Percentiles rank a stretch among this genome's conserved stretches.
Evolutionary conservation across 2,888 invertebrate species (phyloP).

Genomic region (Cerastis rubricosa): DNA sequence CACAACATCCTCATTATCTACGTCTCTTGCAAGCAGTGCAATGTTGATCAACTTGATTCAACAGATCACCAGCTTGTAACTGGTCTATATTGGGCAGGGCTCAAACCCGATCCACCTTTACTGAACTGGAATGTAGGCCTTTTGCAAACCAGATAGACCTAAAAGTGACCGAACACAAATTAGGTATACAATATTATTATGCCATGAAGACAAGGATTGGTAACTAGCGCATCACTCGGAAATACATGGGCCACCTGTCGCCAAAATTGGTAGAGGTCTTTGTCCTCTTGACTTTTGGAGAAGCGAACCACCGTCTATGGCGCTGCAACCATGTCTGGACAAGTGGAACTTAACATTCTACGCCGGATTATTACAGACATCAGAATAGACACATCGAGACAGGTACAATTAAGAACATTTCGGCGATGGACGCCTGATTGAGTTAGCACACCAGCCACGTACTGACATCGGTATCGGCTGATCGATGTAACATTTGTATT

Average conservation of each 20-base stretch:
- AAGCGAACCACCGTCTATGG: conserved; percentile 7
- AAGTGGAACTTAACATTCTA: conserved; percentile 25
- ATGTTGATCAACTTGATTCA: neutral
- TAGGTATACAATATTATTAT: neutral
- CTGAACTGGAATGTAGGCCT: neutral
- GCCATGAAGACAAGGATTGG: conserved; percentile 16
- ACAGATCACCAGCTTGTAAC: neutral
- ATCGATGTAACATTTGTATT: conserved; percentile 71
- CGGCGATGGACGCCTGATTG: conserved; percentile 33
- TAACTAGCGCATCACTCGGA: conserved; percentile 20
- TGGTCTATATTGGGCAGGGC: neutral
- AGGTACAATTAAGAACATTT: conserved; percentile 49
- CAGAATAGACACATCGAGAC: conserved; percentile 60
- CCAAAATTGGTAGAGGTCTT: conserved; percentile 18
- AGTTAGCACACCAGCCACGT: conserved; percentile 67
- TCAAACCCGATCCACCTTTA: neutral
- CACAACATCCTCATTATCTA: neutral
- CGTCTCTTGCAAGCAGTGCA: neutral
- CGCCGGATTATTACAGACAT: conserved; percentile 57
- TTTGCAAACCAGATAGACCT: neutral
- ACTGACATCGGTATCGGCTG: conserved; percentile 52
- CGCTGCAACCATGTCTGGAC: neutral
- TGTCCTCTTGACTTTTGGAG: conserved; percentile 26
- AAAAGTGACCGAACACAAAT: neutral
- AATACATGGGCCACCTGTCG: conserved; percentile 8